Conservation (phyloP, 2,888 invertebrate genomes). For the Machimus rusticus region DNA sequence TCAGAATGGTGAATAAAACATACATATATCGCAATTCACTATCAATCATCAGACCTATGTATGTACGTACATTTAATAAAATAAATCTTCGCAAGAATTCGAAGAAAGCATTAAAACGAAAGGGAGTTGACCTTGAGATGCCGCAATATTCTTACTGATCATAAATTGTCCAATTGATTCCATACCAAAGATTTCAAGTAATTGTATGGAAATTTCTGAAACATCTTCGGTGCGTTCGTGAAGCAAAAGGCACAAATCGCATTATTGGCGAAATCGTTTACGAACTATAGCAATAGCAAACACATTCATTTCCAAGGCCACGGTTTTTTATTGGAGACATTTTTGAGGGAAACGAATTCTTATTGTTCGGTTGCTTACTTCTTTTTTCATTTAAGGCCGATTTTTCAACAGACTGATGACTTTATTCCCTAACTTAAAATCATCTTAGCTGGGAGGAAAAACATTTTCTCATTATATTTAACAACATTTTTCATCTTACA, state of each 20-base stretch:
- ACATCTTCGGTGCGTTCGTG: not conserved
- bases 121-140: not conserved
- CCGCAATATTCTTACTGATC: not conserved
- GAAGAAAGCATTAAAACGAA: slow-evolving; percentile 5
- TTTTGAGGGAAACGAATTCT: not conserved
- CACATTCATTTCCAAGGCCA: not conserved
- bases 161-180: not conserved
- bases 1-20: not conserved
- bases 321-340: not conserved
- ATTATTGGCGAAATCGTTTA: not conserved
- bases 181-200: not conserved
- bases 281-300: not conserved
- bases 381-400: too few species aligned
- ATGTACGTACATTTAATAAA: not conserved
- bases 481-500: too few species aligned
- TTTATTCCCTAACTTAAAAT: too few species aligned
- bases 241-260: not conserved
- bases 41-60: not conserved
- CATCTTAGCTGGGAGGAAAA: too few species aligned
- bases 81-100: not conserved
- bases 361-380: not conserved
- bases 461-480: too few species aligned
- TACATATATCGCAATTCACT: not conserved
- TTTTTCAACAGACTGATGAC: too few species aligned
- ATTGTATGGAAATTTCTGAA: not conserved